Evolutionary conservation across 2,797 vertebrate species (phyloP).

Genomic region (Chromobotia macracanthus): DNA sequence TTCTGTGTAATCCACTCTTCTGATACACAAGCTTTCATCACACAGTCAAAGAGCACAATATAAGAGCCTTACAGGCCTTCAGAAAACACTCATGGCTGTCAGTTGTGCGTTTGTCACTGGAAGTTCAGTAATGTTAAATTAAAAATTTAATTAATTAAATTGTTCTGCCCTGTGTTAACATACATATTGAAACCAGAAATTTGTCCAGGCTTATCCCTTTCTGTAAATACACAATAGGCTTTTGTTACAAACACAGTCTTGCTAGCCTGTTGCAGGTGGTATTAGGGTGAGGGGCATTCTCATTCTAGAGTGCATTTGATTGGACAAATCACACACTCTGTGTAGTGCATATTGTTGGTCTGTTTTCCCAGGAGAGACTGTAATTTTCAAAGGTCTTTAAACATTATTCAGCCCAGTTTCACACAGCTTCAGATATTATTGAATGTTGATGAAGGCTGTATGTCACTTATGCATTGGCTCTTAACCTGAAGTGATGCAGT

Average conservation of each 20-base stretch:
- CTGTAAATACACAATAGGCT: background rate
- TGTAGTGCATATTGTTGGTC: background rate
- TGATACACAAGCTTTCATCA: conserved; percentile 39
- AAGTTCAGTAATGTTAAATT: background rate
- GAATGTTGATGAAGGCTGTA: too few relatives aligned
- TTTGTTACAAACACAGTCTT: too few relatives aligned
- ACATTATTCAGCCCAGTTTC: background rate
- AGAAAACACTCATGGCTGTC: conserved; percentile 9
- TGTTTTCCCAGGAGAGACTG: background rate
- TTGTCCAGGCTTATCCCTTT: too few relatives aligned
- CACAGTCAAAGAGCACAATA: conserved; percentile 29
- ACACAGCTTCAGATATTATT: background rate
- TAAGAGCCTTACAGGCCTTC: conserved; percentile 26
- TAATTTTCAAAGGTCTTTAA: too few relatives aligned
- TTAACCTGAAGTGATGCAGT: conserved; percentile 60
- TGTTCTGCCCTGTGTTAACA: too few relatives aligned
- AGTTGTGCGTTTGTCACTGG: background rate
- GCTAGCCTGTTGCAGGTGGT: background rate
- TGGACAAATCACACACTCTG: background rate
- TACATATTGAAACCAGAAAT: too few relatives aligned
- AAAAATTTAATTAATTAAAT: too few relatives aligned
- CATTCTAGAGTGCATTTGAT: background rate
- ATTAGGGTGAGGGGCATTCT: background rate
- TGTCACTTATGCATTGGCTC: background rate
- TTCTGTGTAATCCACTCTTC: conserved; percentile 4